A percentile compares a stretch with the other conserved stretches of the same genome.
phyloP scores from a whole-genome alignment of 2,888 invertebrate species.

The Acanthoscelides obtectus region DNA sequence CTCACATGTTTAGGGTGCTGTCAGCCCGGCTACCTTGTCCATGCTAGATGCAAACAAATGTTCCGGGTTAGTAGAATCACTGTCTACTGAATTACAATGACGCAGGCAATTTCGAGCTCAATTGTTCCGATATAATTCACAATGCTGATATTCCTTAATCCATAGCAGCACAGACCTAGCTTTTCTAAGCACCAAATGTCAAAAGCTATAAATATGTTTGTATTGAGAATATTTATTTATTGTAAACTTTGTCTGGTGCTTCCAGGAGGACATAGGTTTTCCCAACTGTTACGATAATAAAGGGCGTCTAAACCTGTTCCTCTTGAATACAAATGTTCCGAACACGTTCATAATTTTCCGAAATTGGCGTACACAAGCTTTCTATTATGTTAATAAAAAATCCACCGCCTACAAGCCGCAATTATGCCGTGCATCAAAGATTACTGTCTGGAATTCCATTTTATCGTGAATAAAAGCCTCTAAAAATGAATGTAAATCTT shows the following conservation, averaged over 20 bases:
- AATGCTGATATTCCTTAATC: too few relatives aligned
- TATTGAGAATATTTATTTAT: too few relatives aligned
- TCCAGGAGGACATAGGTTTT: background rate
- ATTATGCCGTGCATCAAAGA: background rate
- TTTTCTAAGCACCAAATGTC: too few relatives aligned
- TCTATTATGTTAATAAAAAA: background rate
- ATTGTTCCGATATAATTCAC: too few relatives aligned
- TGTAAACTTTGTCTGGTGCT: background rate
- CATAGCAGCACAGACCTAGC: too few relatives aligned
- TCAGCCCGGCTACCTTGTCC: too few relatives aligned
- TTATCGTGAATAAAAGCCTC: background rate
- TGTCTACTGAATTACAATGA: too few relatives aligned
- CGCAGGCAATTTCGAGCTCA: too few relatives aligned
- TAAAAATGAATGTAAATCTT: background rate
- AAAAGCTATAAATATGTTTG: too few relatives aligned
- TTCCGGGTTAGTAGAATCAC: too few relatives aligned
- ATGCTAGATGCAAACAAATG: too few relatives aligned
- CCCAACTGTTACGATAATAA: background rate
- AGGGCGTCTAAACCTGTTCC: background rate
- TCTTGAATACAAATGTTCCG: background rate
- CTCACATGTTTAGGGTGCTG: too few relatives aligned
- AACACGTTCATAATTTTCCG: background rate
- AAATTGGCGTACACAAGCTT: background rate
- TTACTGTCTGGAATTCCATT: background rate
- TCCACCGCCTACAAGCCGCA: background rate